Evolutionary conservation across 1,140 invertebrate genomes (phyloP), one percentile per base, ranked within the genome.

Genomic region (Conopomorpha cramerella): DNA sequence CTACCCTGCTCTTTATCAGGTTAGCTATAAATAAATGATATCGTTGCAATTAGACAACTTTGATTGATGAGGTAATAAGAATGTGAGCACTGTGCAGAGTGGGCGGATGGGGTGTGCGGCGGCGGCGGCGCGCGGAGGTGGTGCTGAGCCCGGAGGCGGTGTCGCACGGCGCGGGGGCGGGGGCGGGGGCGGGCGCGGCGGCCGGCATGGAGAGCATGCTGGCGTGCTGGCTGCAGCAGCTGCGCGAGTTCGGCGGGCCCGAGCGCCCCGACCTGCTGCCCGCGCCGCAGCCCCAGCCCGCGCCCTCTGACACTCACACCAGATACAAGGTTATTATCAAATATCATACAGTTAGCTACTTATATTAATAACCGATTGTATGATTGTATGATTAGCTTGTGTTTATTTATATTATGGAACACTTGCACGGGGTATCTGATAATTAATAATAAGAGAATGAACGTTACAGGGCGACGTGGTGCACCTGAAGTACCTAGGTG

Each of bases 251-350:
- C 39, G 87, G 86, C 10, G 87, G 86, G 0, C 87, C 88, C 0
- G 87, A 89, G 64, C 85, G 88, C 8, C 90, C 92, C 36, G 91
- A 90, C 43, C 90, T 91, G 36, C 91, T 90, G 44, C 90, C 91
- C 0, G 91, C 92, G 63, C 68, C 92, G 27, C 78, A 92, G 0
- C 88, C 89, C 56, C 88, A 89, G 6, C 83, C 87, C 18, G 83
- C 41, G 32, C 8, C 87, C 13, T 78, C 84, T 26, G 88, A 90
- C 60, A 83, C 83, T 27, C 79, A 87, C 16, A 89, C 88, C 0
- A 79, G 89, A 51, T 92, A 92, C 59, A 92, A 92, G 71, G 88
- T 90, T 81, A 82, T 10, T 16, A 16, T 8, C 16, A 6, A 12
- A 15, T 30, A 12, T 17, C 2, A 2, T 17, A 19, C 3, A n/a